Evolutionary conservation across 1,140 invertebrate species (phyloP), one percentile per base, ranked within the genome.

Genomic region (Euwallacea similis): DNA sequence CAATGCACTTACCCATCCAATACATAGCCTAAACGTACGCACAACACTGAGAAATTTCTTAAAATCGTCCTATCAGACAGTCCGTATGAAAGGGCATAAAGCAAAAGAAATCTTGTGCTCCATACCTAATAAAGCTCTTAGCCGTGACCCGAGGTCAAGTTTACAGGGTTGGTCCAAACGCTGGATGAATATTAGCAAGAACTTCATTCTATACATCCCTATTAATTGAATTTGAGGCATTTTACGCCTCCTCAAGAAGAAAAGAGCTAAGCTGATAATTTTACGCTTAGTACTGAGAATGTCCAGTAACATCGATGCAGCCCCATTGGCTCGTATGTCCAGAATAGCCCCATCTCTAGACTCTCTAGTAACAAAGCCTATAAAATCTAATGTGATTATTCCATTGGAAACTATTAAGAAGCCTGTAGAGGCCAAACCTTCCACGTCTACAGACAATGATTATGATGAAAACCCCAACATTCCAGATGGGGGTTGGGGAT

Each of bases 401-500:
- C 11, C 67, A 42, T 43, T 55, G 11, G 56, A 65, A 15, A n/a
- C 21, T 33, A 33, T 33, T 33, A 33, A 33, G 21, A 33, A 33
- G 21, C 21, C 21, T 4, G 21, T 33, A 33, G 21, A 33, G 4
- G 1, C 21, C 21, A 33, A 33, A 33, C 4, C 21, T 33, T 33
- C 21, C 21, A 33, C 56, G 7, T 73, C 66, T 6, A 16, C n/a
- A 11, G 62, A 33, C 16, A 65, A 71, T 9, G 66, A 70, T n/a
- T 63, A 55, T 0, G 21, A 9, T 0, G 58, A 75, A 7, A 21
- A 21, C 73, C 82, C 86, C 0, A 83, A 83, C 16, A 86, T 90
- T 15, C 90, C 90, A 0, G 90, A 91, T 69, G 90, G 90, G 7
- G 88, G 88, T 42, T 94, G 89, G 88, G 94, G 95, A 0, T 97